A percentile compares a stretch with the other conserved stretches of the same genome.
phyloP scores from a whole-genome alignment of 2,888 invertebrate species.

The Cetonia aurata region DNA sequence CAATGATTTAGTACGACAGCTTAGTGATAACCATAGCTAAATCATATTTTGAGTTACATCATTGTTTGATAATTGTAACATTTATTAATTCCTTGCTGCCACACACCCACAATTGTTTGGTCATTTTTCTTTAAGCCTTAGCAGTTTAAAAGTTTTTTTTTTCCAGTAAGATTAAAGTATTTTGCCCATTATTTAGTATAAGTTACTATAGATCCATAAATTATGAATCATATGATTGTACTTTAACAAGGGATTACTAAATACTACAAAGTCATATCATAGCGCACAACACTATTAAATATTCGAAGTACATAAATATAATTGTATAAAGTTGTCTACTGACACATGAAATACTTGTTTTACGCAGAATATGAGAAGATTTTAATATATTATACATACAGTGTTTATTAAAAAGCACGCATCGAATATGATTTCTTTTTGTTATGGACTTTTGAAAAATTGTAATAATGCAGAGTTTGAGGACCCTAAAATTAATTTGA shows the following conservation, averaged over 20 bases:
- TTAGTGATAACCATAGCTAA: background rate
- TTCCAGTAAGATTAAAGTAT: too few species aligned
- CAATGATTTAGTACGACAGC: background rate
- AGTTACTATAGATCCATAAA: too few species aligned
- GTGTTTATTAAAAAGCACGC: too few species aligned
- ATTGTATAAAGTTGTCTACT: conserved; percentile 6
- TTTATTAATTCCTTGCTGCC: conserved; percentile 11
- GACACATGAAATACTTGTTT: conserved; percentile 9
- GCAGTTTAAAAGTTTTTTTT: too few species aligned
- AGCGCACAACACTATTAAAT: conserved; percentile 8
- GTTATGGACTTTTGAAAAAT: too few species aligned
- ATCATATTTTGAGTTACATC: background rate
- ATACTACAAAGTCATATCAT: conserved; percentile 13
- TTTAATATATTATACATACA: too few species aligned
- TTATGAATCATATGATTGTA: too few species aligned
- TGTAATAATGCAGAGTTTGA: too few species aligned
- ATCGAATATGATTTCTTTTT: too few species aligned
- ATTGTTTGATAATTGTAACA: background rate
- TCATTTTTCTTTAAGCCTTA: too few species aligned
- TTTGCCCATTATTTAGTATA: too few species aligned
- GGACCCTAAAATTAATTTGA: too few species aligned
- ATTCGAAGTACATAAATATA: conserved; percentile 1
- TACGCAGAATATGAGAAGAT: background rate
- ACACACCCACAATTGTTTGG: background rate
- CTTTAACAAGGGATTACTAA: conserved; percentile 15